A percentile compares a stretch with the other conserved stretches of the same genome.
Evolutionary conservation across 2,797 vertebrate species (phyloP).

Genomic region (Carcharodon carcharias): DNA sequence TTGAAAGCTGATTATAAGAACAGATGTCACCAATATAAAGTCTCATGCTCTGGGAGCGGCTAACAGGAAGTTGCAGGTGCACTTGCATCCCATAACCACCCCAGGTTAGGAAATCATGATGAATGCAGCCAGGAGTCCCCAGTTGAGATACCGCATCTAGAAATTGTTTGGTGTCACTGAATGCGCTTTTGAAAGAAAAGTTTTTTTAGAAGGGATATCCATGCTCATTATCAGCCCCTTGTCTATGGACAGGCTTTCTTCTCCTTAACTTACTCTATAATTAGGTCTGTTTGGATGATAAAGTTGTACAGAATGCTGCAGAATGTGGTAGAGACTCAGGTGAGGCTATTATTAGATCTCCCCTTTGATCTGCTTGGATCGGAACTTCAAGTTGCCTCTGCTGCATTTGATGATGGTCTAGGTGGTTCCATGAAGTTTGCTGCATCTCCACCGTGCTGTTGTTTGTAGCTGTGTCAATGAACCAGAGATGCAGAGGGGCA

Average conservation of each 20-base stretch:
- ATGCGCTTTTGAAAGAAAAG: no score
- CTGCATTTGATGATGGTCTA: not conserved
- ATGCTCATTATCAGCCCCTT: no score
- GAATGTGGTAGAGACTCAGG: no score
- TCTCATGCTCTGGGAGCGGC: not conserved
- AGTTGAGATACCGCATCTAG: no score
- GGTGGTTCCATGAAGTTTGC: not conserved
- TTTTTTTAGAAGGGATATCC: no score
- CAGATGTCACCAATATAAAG: not conserved
- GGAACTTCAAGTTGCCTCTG: not conserved
- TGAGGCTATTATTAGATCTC: not conserved
- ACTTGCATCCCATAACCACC: not conserved
- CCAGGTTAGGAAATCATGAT: not conserved
- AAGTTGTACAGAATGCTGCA: no score
- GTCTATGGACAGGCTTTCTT: no score
- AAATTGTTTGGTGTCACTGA: no score
- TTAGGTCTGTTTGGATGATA: no score
- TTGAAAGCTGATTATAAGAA: not conserved
- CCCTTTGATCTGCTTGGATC: not conserved
- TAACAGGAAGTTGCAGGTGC: not conserved
- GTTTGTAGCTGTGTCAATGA: not conserved
- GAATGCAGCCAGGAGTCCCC: not conserved
- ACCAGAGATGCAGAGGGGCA: not conserved
- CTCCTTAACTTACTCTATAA: no score
- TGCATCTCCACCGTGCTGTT: not conserved